Base-by-base conservation (phyloP, 2,888 invertebrate species). In the Ommatoiulus sabulosus region DNA sequence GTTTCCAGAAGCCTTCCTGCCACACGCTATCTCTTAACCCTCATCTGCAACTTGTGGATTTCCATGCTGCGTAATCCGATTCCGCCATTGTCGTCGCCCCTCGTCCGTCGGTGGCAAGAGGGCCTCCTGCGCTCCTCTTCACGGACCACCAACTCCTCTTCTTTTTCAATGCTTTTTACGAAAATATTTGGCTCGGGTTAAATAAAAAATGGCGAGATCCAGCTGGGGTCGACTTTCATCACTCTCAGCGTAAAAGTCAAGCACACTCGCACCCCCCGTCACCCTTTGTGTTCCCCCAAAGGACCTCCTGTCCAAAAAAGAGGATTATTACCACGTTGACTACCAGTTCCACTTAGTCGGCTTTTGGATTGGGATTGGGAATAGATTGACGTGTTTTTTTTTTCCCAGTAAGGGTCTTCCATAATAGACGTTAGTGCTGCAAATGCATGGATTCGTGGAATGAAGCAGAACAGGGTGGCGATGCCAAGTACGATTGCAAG, bases 191-290 rank as follows among this genome's bases (percentile, higher is more conserved):
- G 80, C 80, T 80, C 35, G 80, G 80, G 80, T 80, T 80, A 80
- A 80, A 80, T 80, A 35, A 35, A 80, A 80, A 80, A 24, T 80
- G 24, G 80, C 35, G 80, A 35, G 35, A 80, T 80, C 80, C 80
- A 80, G 80, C 80, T 80, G 80, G 80, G 80, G 80, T 80, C 80
- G 80, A 80, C 80, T 80, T 80, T 80, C 80, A 80, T 80, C 80
- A 80, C 80, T 80, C 80, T 80, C 80, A 35, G 80, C 80, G 35
- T 10, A 35, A 80, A 80, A 80, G 80, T 80, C 80, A 80, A 80
- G 80, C 80, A 12, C 80, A 80, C 80, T 80, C 80, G 24, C 8
- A 80, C 24, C 80, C 72, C 80, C 80, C 80, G 80, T 80, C 80
- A 80, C 80, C 80, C 80, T 80, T 80, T 80, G 80, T 80, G 80